Evolutionary conservation across 2,113 vertebrate species (phyloP).

Genomic region (Nipponia nippon): DNA sequence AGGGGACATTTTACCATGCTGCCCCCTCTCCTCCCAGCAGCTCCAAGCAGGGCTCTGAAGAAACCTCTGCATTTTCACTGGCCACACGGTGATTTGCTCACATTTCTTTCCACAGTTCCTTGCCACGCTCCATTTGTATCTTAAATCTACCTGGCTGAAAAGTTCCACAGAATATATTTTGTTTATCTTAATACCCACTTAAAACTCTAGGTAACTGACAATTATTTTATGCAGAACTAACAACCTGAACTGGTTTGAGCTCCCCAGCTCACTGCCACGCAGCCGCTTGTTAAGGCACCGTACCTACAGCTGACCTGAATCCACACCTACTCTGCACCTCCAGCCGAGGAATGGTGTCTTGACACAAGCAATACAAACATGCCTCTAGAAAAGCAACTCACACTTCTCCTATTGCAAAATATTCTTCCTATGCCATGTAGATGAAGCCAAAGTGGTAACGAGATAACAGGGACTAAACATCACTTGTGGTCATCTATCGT

Average conservation of each 20-base stretch:
- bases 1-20: background rate
- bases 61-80: background rate
- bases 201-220: background rate
- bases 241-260: background rate
- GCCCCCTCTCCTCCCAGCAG: background rate
- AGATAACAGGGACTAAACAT: background rate
- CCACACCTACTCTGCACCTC: background rate
- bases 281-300: background rate
- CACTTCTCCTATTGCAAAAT: background rate
- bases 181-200: background rate
- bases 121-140: background rate
- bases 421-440: background rate
- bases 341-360: rapidly evolving
- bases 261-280: background rate
- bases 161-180: background rate
- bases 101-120: background rate
- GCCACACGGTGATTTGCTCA: rapidly evolving
- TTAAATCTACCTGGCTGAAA: background rate
- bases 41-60: background rate
- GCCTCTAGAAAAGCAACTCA: background rate
- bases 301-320: background rate
- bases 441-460: background rate
- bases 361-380: rapidly evolving
- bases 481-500: background rate
- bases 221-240: background rate